phyloP scores from a whole-genome alignment of 2,113 vertebrate genomes.

The Damaliscus lunatus region DNA sequence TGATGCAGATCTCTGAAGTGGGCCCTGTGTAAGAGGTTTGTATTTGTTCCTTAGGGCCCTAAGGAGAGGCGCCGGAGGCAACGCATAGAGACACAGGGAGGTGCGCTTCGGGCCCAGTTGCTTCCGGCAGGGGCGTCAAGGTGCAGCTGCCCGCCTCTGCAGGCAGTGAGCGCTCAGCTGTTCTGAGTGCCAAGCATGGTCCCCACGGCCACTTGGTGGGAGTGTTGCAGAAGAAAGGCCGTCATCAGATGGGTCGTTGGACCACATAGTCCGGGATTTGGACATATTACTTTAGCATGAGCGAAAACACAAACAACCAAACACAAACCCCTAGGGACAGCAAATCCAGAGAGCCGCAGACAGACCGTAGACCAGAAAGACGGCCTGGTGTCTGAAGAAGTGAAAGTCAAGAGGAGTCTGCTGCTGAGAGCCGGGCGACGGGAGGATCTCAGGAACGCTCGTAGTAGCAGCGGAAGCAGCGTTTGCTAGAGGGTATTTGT shows the following conservation, averaged over 20 bases:
- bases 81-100: neutral
- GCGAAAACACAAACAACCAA: neutral
- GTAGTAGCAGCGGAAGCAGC: rapidly evolving
- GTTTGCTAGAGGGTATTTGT: neutral
- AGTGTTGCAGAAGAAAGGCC: conserved; percentile 56
- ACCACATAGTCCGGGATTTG: neutral
- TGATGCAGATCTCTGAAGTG: neutral
- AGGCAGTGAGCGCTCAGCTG: neutral
- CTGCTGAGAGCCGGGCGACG: neutral
- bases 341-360: neutral
- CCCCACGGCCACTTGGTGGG: conserved; percentile 62
- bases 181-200: neutral
- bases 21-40: neutral
- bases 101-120: neutral
- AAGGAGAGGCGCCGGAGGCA: neutral
- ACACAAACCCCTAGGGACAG: neutral
- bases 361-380: neutral
- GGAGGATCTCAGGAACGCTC: neutral
- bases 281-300: neutral
- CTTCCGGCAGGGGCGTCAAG: neutral
- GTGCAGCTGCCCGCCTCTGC: neutral
- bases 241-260: neutral
- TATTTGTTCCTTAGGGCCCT: neutral
- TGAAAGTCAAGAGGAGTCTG: neutral
- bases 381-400: neutral